Evolutionary conservation across 2,113 vertebrate species (phyloP).

Genomic region (Chionis minor): DNA sequence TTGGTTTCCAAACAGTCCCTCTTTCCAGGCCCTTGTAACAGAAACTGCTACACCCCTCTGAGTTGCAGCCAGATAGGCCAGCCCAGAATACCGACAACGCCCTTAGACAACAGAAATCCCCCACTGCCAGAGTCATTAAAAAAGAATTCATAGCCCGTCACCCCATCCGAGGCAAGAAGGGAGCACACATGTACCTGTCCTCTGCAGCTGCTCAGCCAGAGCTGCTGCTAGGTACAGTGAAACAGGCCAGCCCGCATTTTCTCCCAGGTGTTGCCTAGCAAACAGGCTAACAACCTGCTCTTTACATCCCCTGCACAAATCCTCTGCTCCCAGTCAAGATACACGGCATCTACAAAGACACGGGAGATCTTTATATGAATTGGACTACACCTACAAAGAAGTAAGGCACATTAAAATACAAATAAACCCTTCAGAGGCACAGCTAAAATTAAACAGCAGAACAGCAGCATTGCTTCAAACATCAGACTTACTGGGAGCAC

Average conservation of each 20-base stretch:
- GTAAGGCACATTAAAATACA: neutral
- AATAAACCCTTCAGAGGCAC: neutral
- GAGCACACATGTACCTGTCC: neutral
- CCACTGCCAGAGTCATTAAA: neutral
- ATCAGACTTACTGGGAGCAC: neutral
- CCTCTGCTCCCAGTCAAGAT: neutral
- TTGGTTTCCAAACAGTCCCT: neutral
- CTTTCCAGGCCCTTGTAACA: slow-evolving; percentile 15
- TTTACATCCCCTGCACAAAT: neutral
- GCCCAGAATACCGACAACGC: neutral
- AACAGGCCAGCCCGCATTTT: neutral
- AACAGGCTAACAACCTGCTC: neutral
- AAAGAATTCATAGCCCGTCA: neutral
- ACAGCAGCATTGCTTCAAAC: neutral
- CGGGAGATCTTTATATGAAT: neutral
- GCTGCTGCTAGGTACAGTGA: neutral
- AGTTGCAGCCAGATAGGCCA: slow-evolving; percentile 2
- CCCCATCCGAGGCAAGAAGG: neutral
- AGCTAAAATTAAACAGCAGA: neutral
- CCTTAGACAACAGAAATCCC: neutral
- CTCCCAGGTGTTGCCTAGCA: neutral
- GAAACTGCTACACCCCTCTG: slow-evolving; percentile 45
- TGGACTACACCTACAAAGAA: neutral
- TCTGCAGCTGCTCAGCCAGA: neutral
- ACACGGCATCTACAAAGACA: neutral